Evolutionary conservation across 2,113 vertebrate species (phyloP).

Genomic region (Erinaceus europaeus): DNA sequence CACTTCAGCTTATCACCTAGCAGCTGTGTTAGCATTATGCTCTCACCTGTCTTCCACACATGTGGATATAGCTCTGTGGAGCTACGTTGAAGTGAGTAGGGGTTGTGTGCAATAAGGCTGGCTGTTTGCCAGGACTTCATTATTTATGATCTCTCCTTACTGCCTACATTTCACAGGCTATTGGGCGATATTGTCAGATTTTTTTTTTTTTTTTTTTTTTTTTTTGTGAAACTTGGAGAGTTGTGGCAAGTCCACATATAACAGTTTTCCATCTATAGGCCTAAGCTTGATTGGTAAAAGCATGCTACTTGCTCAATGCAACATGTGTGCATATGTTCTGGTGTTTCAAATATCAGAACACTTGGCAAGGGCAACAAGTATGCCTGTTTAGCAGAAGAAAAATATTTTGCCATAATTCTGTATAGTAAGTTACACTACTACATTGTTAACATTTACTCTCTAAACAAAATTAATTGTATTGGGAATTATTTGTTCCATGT

Average conservation of each 20-base stretch:
- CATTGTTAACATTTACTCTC: neutral
- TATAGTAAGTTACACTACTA: neutral
- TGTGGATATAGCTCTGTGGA: slow-evolving; percentile 42
- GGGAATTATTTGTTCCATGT: neutral
- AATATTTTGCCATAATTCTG: neutral
- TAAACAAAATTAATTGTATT: neutral
- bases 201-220: too few species aligned
- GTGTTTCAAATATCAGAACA: slow-evolving; percentile 4
- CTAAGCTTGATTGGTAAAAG: neutral
- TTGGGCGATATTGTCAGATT: slow-evolving; percentile 13
- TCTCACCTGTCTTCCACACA: slow-evolving; percentile 37
- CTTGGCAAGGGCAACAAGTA: neutral
- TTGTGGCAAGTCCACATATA: neutral
- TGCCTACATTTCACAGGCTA: neutral
- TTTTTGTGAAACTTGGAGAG: slow-evolving; percentile 25
- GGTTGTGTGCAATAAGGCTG: neutral
- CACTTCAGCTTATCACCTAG: slow-evolving; percentile 5
- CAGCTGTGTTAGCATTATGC: slow-evolving; percentile 34
- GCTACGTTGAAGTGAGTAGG: slow-evolving; percentile 13
- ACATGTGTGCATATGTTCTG: neutral
- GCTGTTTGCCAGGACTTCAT: slow-evolving; percentile 41
- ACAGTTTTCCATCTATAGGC: neutral
- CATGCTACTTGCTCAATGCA: neutral
- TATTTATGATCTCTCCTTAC: slow-evolving; percentile 38
- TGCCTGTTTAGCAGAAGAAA: neutral